These are phyloP conservation scores for Diadegma fenestrale DNA, from an alignment of 2,888 invertebrate genomes.

Conservation along the genomic window DNA sequence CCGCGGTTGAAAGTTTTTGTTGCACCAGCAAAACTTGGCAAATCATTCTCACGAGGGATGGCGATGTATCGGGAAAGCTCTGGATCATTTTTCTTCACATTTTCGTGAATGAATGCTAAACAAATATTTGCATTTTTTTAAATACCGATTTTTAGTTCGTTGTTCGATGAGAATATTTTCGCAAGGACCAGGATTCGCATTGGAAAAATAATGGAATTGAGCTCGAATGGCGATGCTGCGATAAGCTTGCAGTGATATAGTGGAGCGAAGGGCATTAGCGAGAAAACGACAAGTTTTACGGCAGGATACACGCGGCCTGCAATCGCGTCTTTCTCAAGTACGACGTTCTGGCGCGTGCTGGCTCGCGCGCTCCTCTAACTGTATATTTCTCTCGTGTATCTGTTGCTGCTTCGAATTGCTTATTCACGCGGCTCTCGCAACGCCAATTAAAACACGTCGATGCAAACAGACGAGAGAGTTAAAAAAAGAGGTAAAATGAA, in stretches of 20 bases:
- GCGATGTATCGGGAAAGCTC: not conserved
- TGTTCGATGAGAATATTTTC: not conserved
- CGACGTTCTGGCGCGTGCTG: slow-evolving; percentile 64
- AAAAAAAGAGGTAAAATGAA: slow-evolving; percentile 8
- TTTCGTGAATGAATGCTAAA: not conserved
- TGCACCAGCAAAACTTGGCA: not conserved
- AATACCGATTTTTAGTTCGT: not conserved
- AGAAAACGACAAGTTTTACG: slow-evolving; percentile 47
- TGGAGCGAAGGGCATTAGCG: slow-evolving; percentile 38
- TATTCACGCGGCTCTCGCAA: slow-evolving; percentile 60
- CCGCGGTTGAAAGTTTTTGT: not conserved
- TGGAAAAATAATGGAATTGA: not conserved
- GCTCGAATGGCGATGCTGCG: not conserved
- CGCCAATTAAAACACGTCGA: slow-evolving; percentile 57
- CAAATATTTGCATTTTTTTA: not conserved
- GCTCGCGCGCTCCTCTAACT: slow-evolving; percentile 65
- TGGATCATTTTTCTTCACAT: not conserved
- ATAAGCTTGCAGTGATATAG: not conserved
- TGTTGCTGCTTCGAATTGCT: slow-evolving; percentile 41
- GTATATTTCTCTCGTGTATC: slow-evolving; percentile 39
- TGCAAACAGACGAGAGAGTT: slow-evolving; percentile 33
- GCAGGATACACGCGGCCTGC: slow-evolving; percentile 35
- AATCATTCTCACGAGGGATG: not conserved
- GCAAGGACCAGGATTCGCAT: not conserved
- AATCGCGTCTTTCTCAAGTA: slow-evolving; percentile 60